Base-by-base conservation (phyloP, 2,113 vertebrate genomes). In the Gymnarchus niloticus region DNA sequence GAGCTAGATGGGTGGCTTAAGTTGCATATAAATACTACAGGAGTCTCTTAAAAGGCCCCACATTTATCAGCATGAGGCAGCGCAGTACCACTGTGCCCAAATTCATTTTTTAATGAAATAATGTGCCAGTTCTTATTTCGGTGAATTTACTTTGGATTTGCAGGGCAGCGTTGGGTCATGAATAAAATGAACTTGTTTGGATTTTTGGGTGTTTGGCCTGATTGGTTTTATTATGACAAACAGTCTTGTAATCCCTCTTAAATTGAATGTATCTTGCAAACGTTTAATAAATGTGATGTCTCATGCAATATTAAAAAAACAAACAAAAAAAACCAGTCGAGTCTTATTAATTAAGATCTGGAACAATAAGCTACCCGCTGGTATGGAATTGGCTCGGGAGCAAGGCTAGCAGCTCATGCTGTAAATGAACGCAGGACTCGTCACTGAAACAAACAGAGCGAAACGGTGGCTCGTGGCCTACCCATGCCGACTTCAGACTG, bases 281-380 rank as follows among this genome's bases (percentile, higher is more conserved):
- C 37, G 49, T 81, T 73, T 52, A 82, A 82, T 54, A 82, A 33
- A 82, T 82, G 80, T 56, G 80, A 82, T 48, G 25, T 81, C n/a
- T 82, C 14, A n/a, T 82, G 51, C 25, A 12, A 8, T 41, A 37
- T 51, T 56, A 54, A 54, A 52, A n/a, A n/a, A n/a, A n/a, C n/a
- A n/a, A n/a, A n/a, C n/a, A n/a, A n/a, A n/a, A n/a, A n/a, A 54
- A 48, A 25, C 80, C 51, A 82, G 77, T 41, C 80, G 28, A 82
- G 49, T 54, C 80, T 28, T 19, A 82, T 82, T 82, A 56, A 82
- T 82, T 82, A 56, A 82, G 51, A 33, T 52, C 51, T 82, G 51
- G 28, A 82, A 51, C 25, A 82, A n/a, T 54, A 54, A 54, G 21
- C 80, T 52, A 54, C 49, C 54, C 76, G 23, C 7, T 9, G 76